phyloP scores from a whole-genome alignment of 2,888 invertebrate species.

The Oxyteleia sp. region DNA sequence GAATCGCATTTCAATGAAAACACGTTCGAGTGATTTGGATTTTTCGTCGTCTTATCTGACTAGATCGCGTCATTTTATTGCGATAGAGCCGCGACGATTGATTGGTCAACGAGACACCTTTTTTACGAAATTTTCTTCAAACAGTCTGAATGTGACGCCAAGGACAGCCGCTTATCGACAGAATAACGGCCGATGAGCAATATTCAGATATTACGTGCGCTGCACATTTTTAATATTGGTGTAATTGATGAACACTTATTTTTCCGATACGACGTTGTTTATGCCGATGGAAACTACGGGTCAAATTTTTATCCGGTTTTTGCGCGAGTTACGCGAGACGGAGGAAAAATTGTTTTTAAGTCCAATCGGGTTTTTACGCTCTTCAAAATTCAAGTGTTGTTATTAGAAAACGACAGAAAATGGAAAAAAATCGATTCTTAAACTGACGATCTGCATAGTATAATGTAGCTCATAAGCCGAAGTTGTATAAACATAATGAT shows the following conservation, averaged over 20 bases:
- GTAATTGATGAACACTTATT: slow-evolving; percentile 62
- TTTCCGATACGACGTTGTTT: slow-evolving; percentile 60
- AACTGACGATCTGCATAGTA: too few relatives aligned
- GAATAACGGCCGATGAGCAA: slow-evolving; percentile 73
- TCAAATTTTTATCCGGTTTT: not conserved
- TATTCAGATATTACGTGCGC: slow-evolving; percentile 70
- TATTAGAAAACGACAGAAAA: too few relatives aligned
- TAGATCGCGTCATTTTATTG: slow-evolving; percentile 71
- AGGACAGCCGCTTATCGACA: slow-evolving; percentile 73
- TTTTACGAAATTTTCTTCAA: slow-evolving; percentile 74
- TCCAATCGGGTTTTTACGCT: too few relatives aligned
- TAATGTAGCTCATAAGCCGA: too few relatives aligned
- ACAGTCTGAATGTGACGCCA: slow-evolving; percentile 66
- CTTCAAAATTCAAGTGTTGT: too few relatives aligned
- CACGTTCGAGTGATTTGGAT: slow-evolving; percentile 69
- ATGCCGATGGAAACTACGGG: slow-evolving; percentile 29
- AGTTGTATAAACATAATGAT: too few relatives aligned
- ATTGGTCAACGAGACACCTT: slow-evolving; percentile 73
- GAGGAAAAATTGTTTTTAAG: slow-evolving; percentile 3
- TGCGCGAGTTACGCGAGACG: slow-evolving; percentile 5
- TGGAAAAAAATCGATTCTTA: too few relatives aligned
- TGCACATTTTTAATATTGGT: slow-evolving; percentile 61
- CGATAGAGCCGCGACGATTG: slow-evolving; percentile 66
- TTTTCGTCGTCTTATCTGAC: slow-evolving; percentile 72
- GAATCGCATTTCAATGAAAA: slow-evolving; percentile 73